A percentile compares a stretch with the other conserved stretches of the same genome.
These are phyloP conservation scores for Calosoma granatense DNA, from an alignment of 1,140 invertebrate species.

Conservation along the genomic window DNA sequence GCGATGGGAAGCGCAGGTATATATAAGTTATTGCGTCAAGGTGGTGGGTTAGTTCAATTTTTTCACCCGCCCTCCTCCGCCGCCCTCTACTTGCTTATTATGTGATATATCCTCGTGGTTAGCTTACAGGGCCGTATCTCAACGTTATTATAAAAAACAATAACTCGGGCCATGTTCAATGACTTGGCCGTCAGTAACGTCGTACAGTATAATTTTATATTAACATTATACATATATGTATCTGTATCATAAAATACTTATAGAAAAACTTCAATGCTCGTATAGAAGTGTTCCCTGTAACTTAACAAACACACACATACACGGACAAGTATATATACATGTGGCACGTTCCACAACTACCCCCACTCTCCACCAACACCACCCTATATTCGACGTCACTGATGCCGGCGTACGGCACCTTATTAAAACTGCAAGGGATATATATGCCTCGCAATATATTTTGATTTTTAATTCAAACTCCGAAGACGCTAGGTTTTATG, in stretches of 20 bases:
- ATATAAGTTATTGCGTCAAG: neutral
- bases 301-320: neutral
- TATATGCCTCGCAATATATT: constrained; percentile 5
- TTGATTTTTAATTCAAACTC: constrained; percentile 8
- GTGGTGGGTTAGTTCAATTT: neutral
- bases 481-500: neutral
- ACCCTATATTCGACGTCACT: neutral
- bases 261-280: no score
- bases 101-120: neutral
- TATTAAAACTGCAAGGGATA: constrained; percentile 7
- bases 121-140: neutral
- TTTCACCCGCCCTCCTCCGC: neutral
- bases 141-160: constrained; percentile 7
- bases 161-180: neutral
- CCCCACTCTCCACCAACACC: no score
- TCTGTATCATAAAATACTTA: no score
- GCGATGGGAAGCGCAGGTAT: neutral
- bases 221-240: no score
- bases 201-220: neutral
- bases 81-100: constrained; percentile 1
- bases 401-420: neutral
- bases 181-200: neutral
- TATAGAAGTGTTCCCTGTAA: no score
- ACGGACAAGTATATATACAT: neutral
- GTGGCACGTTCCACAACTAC: no score